A percentile compares a stretch with the other conserved stretches of the same genome.
These are phyloP conservation scores for Caradrina clavipalpis DNA, from an alignment of 2,888 invertebrate genomes.

Conservation along the genomic window DNA sequence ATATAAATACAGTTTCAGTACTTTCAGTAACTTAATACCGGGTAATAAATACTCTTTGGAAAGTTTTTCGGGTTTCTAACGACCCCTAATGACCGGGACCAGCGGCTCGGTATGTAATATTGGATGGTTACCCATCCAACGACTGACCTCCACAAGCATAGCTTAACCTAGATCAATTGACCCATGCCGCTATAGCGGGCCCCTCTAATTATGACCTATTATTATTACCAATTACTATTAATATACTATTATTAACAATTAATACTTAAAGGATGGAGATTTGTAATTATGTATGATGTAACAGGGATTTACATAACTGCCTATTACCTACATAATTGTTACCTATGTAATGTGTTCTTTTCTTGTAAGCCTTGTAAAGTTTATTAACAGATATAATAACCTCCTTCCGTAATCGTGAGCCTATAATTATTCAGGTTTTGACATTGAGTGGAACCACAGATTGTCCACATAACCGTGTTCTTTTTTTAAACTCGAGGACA, in stretches of 20 bases:
- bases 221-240: too few species aligned
- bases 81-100: not conserved
- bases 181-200: too few species aligned
- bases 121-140: too few species aligned
- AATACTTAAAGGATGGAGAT: not conserved
- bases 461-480: conserved; percentile 8
- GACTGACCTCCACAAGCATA: not conserved
- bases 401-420: conserved; percentile 42
- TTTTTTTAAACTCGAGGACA: conserved; percentile 15
- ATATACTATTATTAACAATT: too few species aligned
- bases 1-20: too few species aligned
- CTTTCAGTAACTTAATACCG: too few species aligned
- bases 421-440: conserved; percentile 43
- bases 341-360: conserved; percentile 29
- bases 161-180: not conserved
- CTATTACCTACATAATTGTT: conserved; percentile 33
- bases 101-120: too few species aligned
- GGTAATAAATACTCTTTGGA: too few species aligned
- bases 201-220: not conserved
- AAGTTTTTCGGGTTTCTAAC: not conserved
- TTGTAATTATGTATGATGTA: conserved; percentile 32
- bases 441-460: conserved; percentile 9
- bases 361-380: conserved; percentile 33
- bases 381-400: conserved; percentile 42
- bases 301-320: conserved; percentile 39